Percentiles rank a stretch among this genome's conserved stretches.
phyloP scores from a whole-genome alignment of 30 jellyfish, hydroid and myxozoan genomes.

The Aurelia aurita region DNA sequence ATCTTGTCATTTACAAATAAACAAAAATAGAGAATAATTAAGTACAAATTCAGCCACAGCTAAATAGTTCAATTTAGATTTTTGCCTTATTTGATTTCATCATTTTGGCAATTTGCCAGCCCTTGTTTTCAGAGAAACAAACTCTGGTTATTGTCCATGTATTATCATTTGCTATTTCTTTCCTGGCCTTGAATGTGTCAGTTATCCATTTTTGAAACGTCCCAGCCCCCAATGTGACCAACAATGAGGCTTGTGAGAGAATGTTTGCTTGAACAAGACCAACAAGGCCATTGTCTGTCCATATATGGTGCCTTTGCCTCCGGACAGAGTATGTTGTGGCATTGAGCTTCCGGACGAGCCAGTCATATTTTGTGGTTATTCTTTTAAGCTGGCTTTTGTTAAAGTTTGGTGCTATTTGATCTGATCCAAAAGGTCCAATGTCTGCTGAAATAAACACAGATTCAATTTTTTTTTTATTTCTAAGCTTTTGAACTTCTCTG shows the following conservation, averaged over 20 bases:
- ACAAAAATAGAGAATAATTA: too few relatives aligned
- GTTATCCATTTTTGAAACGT: constrained; percentile 96
- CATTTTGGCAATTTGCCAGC: constrained; percentile 9
- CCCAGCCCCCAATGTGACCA: constrained; percentile 96
- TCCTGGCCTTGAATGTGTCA: constrained; percentile 65
- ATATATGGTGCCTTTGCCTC: constrained; percentile 70
- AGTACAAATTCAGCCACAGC: too few relatives aligned
- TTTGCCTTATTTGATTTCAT: too few relatives aligned
- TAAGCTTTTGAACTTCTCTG: constrained; percentile 50
- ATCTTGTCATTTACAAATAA: too few relatives aligned
- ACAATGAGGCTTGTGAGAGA: constrained; percentile 76
- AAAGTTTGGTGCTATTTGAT: constrained; percentile 62
- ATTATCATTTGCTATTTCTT: constrained; percentile 22
- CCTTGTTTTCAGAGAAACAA: constrained; percentile 80
- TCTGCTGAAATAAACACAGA: constrained; percentile 83
- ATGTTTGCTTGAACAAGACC: constrained; percentile 84
- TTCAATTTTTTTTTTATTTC: constrained; percentile 16
- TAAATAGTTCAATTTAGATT: background rate
- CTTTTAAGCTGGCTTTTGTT: constrained; percentile 34
- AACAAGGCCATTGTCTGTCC: constrained; percentile 97
- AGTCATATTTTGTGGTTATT: constrained; percentile 7
- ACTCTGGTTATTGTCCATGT: constrained; percentile 87
- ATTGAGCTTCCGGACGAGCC: constrained; percentile 55
- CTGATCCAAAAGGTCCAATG: constrained; percentile 89
- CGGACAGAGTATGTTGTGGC: constrained; percentile 64